phyloP scores from a whole-genome alignment of 1,140 invertebrate species.

The Phthorimaea operculella region DNA sequence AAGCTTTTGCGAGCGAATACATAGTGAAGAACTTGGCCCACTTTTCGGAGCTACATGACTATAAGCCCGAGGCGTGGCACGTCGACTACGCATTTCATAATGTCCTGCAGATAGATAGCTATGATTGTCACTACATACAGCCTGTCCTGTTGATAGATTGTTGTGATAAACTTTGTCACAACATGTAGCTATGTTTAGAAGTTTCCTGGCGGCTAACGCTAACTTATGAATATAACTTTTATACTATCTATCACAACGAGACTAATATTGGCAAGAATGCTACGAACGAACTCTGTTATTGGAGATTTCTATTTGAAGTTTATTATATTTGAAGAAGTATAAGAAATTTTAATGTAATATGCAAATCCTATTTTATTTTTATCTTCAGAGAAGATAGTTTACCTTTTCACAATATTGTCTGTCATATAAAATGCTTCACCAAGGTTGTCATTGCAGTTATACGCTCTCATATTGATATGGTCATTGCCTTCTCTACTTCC shows the following conservation, averaged over 20 bases:
- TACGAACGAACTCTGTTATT: too few relatives aligned
- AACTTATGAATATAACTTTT: too few relatives aligned
- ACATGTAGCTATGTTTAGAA: not conserved
- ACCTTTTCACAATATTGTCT: too few relatives aligned
- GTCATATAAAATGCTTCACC: not conserved
- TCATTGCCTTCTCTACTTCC: not conserved
- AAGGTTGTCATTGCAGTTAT: not conserved
- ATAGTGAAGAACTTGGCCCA: constrained; percentile 56
- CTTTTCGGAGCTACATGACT: constrained; percentile 23
- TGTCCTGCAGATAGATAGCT: not conserved
- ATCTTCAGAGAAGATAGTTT: too few relatives aligned
- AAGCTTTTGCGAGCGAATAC: constrained; percentile 46
- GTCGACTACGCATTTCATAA: not conserved
- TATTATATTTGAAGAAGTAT: too few relatives aligned
- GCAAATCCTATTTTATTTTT: too few relatives aligned
- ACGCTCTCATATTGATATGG: not conserved
- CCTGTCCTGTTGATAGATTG: constrained; percentile 2
- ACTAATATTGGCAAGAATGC: too few relatives aligned
- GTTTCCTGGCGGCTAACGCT: too few relatives aligned
- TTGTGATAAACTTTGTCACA: not conserved
- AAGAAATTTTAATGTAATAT: too few relatives aligned
- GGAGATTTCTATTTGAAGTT: too few relatives aligned
- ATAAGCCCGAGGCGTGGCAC: constrained; percentile 10
- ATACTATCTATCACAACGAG: too few relatives aligned
- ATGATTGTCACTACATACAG: too few relatives aligned